Evolutionary conservation across 1,140 invertebrate species (phyloP), one percentile per base, ranked within the genome.

Genomic region (Lysiphlebus fabarum): DNA sequence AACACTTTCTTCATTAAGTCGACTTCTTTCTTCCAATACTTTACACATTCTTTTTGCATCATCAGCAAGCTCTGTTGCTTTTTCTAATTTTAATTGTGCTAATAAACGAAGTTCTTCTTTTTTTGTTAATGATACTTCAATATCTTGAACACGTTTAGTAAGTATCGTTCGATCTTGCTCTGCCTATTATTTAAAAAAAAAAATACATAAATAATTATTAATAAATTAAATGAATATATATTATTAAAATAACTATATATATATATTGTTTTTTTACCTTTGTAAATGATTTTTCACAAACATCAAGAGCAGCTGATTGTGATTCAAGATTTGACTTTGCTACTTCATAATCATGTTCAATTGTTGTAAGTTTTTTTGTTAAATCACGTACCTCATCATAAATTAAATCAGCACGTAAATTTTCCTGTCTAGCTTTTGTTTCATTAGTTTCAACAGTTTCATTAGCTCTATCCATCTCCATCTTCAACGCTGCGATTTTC

Each of bases 31-130:
- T 76, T 91, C 88, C 71, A 92, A 79, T 67, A 89, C 87, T 77
- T 91, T 90, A 71, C 90, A 88, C 80, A 88, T 88, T 82, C 90
- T 87, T 77, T 87, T 86, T 63, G 89, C 87, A 74, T 93, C 90
- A 74, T 93, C 90, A 64, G 88, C 89, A 63, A 90, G 85, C 72
- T 92, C 89, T 26, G 88, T 85, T 37, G 91, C 90, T 68, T 91
- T 88, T 61, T 85, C 87, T 50, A 92, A 80, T 75, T 92, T 92
- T 38, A 75, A 69, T 54, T 84, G 83, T 62, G 90, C 89, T 17
- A 84, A 82, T 64, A 84, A 82, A 43, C 90, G 83, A 55, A 90
- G 79, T 67, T 90, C 88, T 69, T 92, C 90, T 41, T 90, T 90
- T 64, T 88, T 83, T 65, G 90, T 87, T 47, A 92, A 79, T 71